phyloP scores from a whole-genome alignment of 2,797 vertebrate species.

The Numenius phaeopus region DNA sequence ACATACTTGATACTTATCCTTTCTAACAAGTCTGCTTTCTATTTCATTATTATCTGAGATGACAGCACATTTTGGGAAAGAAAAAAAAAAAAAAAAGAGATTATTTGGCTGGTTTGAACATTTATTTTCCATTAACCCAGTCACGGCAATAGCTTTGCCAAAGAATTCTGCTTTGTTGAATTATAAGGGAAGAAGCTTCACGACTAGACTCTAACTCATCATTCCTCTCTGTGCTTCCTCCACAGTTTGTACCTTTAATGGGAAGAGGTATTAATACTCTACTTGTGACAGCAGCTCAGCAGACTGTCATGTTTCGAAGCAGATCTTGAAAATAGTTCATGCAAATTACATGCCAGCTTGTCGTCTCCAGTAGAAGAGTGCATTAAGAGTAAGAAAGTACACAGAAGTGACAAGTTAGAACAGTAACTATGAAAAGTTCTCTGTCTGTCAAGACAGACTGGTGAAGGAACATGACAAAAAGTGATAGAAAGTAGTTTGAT shows the following conservation, averaged over 20 bases:
- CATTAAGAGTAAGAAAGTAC: neutral
- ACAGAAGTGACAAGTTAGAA: slow-evolving; percentile 42
- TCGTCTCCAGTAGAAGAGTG: neutral
- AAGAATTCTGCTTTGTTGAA: neutral
- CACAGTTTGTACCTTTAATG: slow-evolving; percentile 7
- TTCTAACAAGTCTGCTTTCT: neutral
- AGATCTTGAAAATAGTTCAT: slow-evolving; percentile 52
- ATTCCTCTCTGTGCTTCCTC: neutral
- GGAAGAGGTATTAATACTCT: slow-evolving; percentile 31
- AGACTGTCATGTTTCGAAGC: slow-evolving; percentile 65
- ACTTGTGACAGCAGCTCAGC: slow-evolving; percentile 43
- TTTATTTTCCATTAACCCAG: neutral
- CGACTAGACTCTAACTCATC: neutral
- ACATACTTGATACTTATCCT: neutral
- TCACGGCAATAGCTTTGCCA: neutral
- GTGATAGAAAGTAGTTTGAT: neutral
- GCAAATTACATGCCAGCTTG: slow-evolving; percentile 50
- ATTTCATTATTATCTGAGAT: neutral
- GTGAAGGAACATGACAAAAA: neutral
- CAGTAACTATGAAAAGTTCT: neutral
- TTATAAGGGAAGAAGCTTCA: neutral
- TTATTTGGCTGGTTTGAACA: neutral
- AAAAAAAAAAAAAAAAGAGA: neutral
- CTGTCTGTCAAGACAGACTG: neutral
- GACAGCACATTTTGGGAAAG: neutral